Conservation (phyloP, 1,140 invertebrate genomes). For the Drosophila miranda region DNA sequence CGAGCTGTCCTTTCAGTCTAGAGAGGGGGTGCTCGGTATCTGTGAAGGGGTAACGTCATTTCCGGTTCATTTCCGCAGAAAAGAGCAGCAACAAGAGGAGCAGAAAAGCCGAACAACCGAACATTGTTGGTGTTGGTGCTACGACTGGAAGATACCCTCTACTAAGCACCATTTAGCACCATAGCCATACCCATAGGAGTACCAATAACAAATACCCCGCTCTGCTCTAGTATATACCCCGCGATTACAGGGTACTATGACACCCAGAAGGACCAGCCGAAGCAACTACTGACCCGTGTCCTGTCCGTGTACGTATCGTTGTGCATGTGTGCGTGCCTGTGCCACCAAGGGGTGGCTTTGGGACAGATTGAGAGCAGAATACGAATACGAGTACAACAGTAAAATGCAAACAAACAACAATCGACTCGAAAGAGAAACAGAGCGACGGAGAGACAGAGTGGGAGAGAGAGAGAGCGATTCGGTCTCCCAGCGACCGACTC, state of each 20-base stretch:
- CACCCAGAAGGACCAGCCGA: constrained; percentile 22
- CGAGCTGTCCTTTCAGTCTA: not conserved
- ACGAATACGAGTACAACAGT: constrained; percentile 13
- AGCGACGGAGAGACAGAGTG: constrained; percentile 2
- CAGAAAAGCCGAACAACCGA: constrained; percentile 24
- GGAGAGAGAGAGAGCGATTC: not conserved
- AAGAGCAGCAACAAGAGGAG: constrained; percentile 32
- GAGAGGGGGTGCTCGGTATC: not conserved
- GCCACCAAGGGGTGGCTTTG: constrained; percentile 35
- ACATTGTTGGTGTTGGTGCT: too few species aligned
- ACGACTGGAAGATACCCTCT: too few species aligned
- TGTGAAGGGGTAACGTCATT: constrained; percentile 62
- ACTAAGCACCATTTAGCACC: too few species aligned
- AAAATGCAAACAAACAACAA: constrained; percentile 20
- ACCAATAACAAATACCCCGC: too few species aligned
- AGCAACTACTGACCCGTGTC: constrained; percentile 48
- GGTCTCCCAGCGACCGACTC: constrained; percentile 1
- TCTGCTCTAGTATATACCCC: too few species aligned
- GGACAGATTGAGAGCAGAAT: constrained; percentile 18
- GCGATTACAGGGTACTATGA: too few species aligned
- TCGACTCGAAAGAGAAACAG: constrained; percentile 5
- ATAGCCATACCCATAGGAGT: too few species aligned
- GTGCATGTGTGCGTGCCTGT: not conserved
- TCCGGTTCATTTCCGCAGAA: constrained; percentile 67
- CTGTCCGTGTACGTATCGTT: not conserved